These are phyloP conservation scores for Caradrina kadenii DNA, from an alignment of 2,888 invertebrate genomes.

Conservation along the genomic window DNA sequence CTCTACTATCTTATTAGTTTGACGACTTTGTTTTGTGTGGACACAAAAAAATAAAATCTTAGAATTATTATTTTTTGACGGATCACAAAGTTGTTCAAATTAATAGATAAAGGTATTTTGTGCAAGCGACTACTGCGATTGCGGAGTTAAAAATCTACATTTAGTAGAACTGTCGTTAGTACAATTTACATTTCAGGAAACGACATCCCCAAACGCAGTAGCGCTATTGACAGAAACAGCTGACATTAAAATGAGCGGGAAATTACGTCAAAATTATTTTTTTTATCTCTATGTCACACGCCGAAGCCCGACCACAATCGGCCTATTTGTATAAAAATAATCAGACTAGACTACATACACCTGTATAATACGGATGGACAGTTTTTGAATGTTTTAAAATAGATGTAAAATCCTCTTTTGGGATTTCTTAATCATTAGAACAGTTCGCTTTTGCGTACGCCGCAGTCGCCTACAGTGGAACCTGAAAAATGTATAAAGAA, in stretches of 20 bases:
- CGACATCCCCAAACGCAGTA: conserved; percentile 18
- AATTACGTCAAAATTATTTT: not conserved
- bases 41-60: conserved; percentile 28
- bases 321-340: conserved; percentile 53
- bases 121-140: conserved; percentile 18
- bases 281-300: not conserved
- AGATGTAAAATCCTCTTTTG: conserved; percentile 63
- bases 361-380: conserved; percentile 35
- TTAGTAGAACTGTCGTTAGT: conserved; percentile 26
- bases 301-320: conserved; percentile 45
- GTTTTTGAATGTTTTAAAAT: conserved; percentile 59
- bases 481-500: conserved; percentile 58
- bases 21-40: conserved; percentile 38
- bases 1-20: conserved; percentile 40
- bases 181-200: not conserved
- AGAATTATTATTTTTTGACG: conserved; percentile 34
- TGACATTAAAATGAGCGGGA: conserved; percentile 30
- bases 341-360: conserved; percentile 23
- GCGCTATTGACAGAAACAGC: conserved; percentile 14
- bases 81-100: conserved; percentile 24
- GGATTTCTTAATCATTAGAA: conserved; percentile 55
- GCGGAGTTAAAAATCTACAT: conserved; percentile 21
- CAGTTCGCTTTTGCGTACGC: conserved; percentile 55
- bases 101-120: conserved; percentile 3
- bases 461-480: conserved; percentile 54